phyloP scores from a whole-genome alignment of 2,888 invertebrate genomes.

The Stenchaetothrips biformis region DNA sequence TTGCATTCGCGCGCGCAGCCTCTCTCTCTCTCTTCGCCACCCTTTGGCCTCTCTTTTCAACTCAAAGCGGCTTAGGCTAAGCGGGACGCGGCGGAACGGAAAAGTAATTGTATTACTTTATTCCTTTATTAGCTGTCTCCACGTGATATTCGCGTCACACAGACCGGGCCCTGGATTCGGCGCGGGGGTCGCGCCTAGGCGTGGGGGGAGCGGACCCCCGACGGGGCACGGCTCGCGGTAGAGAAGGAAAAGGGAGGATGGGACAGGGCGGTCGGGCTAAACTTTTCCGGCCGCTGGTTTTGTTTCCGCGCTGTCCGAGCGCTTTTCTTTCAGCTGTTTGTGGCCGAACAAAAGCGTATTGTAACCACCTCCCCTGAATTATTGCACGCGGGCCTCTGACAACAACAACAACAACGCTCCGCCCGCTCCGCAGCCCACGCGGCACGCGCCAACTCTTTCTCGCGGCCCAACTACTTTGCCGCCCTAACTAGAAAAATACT shows the following conservation, averaged over 20 bases:
- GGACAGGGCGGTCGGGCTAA: not conserved
- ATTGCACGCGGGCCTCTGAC: constrained; percentile 8
- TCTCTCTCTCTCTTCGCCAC: not conserved
- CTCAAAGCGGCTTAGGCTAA: constrained; percentile 4
- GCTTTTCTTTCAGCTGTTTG: constrained; percentile 17
- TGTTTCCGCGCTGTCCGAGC: not conserved
- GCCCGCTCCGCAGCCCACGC: too few species aligned
- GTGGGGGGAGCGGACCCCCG: too few species aligned
- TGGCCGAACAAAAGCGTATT: constrained; percentile 21
- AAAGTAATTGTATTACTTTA: not conserved
- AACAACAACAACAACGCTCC: not conserved
- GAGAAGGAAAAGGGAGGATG: constrained; percentile 27
- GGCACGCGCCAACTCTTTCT: too few species aligned
- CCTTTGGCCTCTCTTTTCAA: not conserved
- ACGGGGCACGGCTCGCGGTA: too few species aligned
- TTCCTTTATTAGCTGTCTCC: not conserved
- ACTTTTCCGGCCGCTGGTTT: not conserved
- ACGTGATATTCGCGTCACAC: not conserved
- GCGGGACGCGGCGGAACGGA: not conserved
- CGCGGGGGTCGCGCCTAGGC: not conserved
- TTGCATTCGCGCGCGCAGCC: constrained; percentile 8
- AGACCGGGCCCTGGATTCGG: not conserved
- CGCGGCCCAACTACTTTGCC: too few species aligned
- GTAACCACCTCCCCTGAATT: constrained; percentile 15
- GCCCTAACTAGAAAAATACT: too few species aligned